Evolutionary conservation across 2,113 vertebrate genomes (phyloP), one percentile per base, ranked within the genome.

Genomic region (Mionectes macconnelli): DNA sequence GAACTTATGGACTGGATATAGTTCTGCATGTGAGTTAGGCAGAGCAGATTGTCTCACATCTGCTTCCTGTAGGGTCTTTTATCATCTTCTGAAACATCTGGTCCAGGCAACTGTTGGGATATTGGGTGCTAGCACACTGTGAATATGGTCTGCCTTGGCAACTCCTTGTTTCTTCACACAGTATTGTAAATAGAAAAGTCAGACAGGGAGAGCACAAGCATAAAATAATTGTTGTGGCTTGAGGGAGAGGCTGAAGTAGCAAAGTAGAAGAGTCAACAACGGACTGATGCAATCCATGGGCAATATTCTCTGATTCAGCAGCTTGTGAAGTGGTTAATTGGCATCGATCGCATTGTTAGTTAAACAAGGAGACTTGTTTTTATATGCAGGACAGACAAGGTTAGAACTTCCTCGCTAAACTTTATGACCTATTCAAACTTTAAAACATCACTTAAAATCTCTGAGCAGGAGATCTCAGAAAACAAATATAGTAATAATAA

Each of bases 41-140:
- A 87, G 8, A 90, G 79, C 87, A 95, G 94, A 90, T 93, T 92
- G 79, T 77, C 84, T 86, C 64, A 82, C 80, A 73, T 89, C 72
- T 96, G 68, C 83, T 83, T 84, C 25, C 76, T 89, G 37, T 60
- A 68, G 64, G n/a, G 72, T 93, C 62, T 77, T 96, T 78, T 72
- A 68, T 89, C 44, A 84, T 81, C 52, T 74, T 78, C 64, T 78
- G 60, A 87, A 94, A 81, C 80, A 89, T 84, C 83, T 87, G 90
- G 44, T 68, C 24, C 44, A 55, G 84, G 62, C 69, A 84, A 66
- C 88, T 93, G 49, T 73, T 84, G 23, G 53, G 62, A 16, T 91
- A 55, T 30, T 49, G 79, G 69, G 44, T 75, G 27, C 31, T 42
- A 80, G n/a, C 35, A 16, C 15, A 21, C 15, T 24, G 37, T 66